Conservation (phyloP, 2,797 vertebrate species). For the Mareca strepera region DNA sequence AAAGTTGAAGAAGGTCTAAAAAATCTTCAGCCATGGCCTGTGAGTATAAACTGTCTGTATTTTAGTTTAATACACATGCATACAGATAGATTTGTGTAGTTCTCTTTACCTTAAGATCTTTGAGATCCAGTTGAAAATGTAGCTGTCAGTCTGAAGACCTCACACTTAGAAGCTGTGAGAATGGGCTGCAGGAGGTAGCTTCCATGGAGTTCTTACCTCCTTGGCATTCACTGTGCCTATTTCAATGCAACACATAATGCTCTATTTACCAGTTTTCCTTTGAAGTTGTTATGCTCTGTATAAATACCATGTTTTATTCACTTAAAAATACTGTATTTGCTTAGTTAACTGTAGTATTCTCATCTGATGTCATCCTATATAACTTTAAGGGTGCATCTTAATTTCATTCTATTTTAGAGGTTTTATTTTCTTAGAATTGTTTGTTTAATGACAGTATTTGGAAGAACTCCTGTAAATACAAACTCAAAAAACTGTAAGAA, state of each 20-base stretch:
- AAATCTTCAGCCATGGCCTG: constrained; percentile 85
- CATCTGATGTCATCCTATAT: neutral
- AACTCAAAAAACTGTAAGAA: neutral
- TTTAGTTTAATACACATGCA: neutral
- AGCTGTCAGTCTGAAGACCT: neutral
- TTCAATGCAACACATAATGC: neutral
- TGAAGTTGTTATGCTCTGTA: neutral
- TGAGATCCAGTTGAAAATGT: neutral
- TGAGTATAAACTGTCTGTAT: constrained; percentile 68
- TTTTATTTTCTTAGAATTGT: constrained; percentile 10
- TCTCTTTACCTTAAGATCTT: neutral
- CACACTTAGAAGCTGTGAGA: neutral
- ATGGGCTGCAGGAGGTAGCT: neutral
- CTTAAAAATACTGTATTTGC: neutral
- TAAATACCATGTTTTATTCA: neutral
- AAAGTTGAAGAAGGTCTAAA: constrained; percentile 90
- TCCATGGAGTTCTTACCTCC: neutral
- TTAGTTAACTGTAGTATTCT: neutral
- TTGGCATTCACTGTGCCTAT: neutral
- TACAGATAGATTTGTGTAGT: neutral
- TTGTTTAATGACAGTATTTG: neutral
- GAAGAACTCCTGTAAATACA: neutral
- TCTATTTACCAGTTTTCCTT: neutral
- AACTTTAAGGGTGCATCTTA: neutral
- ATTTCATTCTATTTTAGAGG: neutral